Evolutionary conservation across 1,140 invertebrate species (phyloP), one percentile per base, ranked within the genome.

Genomic region (Zaprionus tsacasi): DNA sequence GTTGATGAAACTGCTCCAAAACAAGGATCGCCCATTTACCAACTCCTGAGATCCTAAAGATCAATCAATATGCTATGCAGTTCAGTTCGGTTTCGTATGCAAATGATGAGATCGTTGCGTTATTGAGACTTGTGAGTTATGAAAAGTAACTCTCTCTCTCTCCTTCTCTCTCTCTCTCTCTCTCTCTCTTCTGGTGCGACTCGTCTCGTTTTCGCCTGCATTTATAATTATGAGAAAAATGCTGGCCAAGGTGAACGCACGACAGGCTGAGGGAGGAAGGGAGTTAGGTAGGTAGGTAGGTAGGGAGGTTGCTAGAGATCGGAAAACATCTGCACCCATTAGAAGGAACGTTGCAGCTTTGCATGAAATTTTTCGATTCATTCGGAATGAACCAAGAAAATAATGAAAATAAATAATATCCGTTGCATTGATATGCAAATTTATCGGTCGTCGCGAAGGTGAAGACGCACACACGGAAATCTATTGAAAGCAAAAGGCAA

Each of bases 361-460:
- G 74, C 74, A 76, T 76, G 74, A 76, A 76, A 76, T 76, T 76
- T 76, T 72, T 72, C 69, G 74, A 71, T 57, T 71, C 68, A 76
- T 76, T 76, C 65, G 73, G 65, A 76, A 76, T 76, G 60, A 76
- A 76, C 54, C 54, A 70, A 76, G 59, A 70, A 76, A 76, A 76
- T 76, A 76, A 76, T 76, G 75, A 78, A 78, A 78, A 78, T 78
- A 78, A 78, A 78, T 78, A 78, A 78, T 78, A 78, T 78, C 75
- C 75, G 75, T 74, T 78, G 75, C 75, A 78, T 78, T 78, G 75
- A 78, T 78, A 78, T 78, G 75, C 60, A 78, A 78, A 78, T 74
- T 69, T 69, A 73, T 78, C 64, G 64, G 65, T 59, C 52, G 58
- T 17, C 45, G 63, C 61, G 21, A 72, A 72, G 70, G 70, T 72